phyloP scores from a whole-genome alignment of 2,113 vertebrate species.

The Anseranas semipalmata region DNA sequence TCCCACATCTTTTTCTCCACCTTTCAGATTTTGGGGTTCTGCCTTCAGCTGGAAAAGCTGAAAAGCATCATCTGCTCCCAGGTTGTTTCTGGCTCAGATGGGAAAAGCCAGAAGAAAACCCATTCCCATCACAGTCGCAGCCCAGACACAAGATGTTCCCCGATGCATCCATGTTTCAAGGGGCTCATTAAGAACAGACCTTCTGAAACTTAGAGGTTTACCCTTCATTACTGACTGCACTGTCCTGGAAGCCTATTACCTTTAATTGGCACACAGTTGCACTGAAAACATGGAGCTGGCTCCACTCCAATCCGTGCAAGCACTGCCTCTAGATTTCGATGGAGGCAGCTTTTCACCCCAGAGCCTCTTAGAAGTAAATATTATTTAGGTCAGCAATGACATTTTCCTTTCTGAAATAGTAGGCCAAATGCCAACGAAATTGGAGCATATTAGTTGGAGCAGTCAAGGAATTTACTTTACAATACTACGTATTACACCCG shows the following conservation, averaged over 20 bases:
- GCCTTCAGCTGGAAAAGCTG: neutral
- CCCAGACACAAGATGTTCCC: neutral
- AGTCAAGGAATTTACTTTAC: slow-evolving; percentile 14
- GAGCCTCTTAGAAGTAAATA: neutral
- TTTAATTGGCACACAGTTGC: neutral
- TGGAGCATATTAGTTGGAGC: neutral
- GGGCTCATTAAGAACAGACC: neutral
- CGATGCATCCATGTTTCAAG: accelerated
- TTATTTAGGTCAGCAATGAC: slow-evolving; percentile 11
- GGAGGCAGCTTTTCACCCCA: neutral
- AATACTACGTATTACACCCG: neutral
- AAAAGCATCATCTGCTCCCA: neutral
- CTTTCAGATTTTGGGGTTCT: neutral
- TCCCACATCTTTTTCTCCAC: neutral
- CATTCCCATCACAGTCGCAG: neutral
- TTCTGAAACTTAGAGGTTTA: neutral
- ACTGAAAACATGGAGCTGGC: neutral
- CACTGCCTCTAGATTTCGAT: neutral
- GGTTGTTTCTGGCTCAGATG: neutral
- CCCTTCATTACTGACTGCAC: neutral
- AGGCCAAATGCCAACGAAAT: neutral
- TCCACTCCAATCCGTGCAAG: neutral
- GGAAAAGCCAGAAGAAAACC: neutral
- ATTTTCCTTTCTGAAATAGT: slow-evolving; percentile 1
- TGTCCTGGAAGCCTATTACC: neutral